phyloP scores from a whole-genome alignment of 2,797 vertebrate species.

The Pygocentrus nattereri region DNA sequence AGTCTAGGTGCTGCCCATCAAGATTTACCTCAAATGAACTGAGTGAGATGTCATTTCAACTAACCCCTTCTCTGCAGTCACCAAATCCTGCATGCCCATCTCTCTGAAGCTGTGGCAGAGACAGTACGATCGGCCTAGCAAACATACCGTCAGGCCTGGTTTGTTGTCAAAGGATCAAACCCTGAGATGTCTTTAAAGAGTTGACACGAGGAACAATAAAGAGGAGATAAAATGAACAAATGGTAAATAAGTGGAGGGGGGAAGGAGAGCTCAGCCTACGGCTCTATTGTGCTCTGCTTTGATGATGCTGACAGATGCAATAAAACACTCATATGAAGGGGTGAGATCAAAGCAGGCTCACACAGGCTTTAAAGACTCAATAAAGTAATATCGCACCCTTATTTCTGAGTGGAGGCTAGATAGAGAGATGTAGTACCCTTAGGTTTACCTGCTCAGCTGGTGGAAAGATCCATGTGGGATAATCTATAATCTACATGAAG shows the following conservation, averaged over 20 bases:
- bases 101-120: not conserved
- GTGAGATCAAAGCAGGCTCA: slow-evolving; percentile 54
- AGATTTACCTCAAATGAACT: slow-evolving; percentile 38
- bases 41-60: slow-evolving; percentile 11
- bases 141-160: slow-evolving; percentile 28
- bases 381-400: slow-evolving; percentile 41
- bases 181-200: slow-evolving; percentile 44
- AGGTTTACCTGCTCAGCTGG: not conserved
- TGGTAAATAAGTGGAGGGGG: slow-evolving; percentile 51
- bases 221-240: slow-evolving; percentile 56
- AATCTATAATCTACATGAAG: slow-evolving; percentile 19
- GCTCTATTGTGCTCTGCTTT: slow-evolving; percentile 56
- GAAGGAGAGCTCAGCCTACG: slow-evolving; percentile 38
- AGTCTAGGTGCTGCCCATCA: slow-evolving; percentile 8
- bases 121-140: slow-evolving; percentile 22
- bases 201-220: slow-evolving; percentile 48
- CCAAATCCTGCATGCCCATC: slow-evolving; percentile 1
- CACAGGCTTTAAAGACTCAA: slow-evolving; percentile 49
- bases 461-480: slow-evolving; percentile 1
- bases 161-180: slow-evolving; percentile 46
- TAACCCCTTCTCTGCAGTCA: slow-evolving; percentile 6
- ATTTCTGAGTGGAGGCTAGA: slow-evolving; percentile 30
- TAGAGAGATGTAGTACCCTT: slow-evolving; percentile 20
- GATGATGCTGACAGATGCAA: slow-evolving; percentile 60
- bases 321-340: slow-evolving; percentile 57